Evolutionary conservation across 2,888 invertebrate species (phyloP).

Genomic region (Microplitis manilae): DNA sequence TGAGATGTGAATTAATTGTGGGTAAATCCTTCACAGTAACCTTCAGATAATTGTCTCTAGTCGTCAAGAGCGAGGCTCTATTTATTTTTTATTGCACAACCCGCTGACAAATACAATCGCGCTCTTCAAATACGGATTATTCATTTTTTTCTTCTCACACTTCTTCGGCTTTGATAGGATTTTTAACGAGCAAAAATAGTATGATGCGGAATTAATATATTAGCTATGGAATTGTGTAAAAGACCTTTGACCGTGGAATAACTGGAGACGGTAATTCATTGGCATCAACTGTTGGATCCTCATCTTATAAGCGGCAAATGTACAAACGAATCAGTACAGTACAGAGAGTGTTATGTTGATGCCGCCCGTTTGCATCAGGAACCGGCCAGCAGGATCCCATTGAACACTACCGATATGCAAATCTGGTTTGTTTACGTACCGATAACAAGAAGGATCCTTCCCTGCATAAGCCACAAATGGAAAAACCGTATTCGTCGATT

Average conservation of each 20-base stretch:
- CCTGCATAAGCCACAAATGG: constrained; percentile 46
- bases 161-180: neutral
- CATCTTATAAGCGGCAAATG: constrained; percentile 16
- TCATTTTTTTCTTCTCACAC: no score
- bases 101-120: neutral
- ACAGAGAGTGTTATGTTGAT: constrained; percentile 9
- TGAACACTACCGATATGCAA: constrained; percentile 57
- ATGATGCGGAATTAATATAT: no score
- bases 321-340: constrained; percentile 23
- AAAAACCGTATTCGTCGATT: constrained; percentile 52
- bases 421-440: constrained; percentile 47
- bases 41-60: constrained; percentile 43
- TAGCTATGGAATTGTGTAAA: neutral
- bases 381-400: constrained; percentile 28
- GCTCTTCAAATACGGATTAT: neutral
- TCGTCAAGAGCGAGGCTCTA: constrained; percentile 56
- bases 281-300: constrained; percentile 24
- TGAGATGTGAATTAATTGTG: constrained; percentile 50
- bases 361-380: constrained; percentile 4
- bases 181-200: neutral
- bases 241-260: constrained; percentile 9
- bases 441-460: constrained; percentile 55
- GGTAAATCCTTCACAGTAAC: constrained; percentile 49
- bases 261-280: constrained; percentile 7
- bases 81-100: constrained; percentile 49